Conservation (phyloP, 2,113 vertebrate genomes). For the Salvator merianae region DNA sequence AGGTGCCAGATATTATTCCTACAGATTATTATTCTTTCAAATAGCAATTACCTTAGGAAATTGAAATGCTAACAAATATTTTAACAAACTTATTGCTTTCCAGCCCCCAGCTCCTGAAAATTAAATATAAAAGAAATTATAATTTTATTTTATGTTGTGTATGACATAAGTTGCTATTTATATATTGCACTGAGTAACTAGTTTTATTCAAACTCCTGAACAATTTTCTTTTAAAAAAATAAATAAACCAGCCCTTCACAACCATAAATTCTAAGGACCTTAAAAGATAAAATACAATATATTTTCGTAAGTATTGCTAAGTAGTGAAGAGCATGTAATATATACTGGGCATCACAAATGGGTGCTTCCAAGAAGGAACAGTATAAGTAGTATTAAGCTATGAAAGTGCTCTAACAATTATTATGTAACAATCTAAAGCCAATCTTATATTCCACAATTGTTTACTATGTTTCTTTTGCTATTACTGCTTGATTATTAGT, state of each 20-base stretch:
- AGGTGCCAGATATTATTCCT: background rate
- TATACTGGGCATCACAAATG: background rate
- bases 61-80: background rate
- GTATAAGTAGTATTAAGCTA: background rate
- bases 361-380: background rate
- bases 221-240: background rate
- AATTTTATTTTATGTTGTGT: background rate
- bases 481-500: constrained; percentile 33
- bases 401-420: constrained; percentile 25
- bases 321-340: background rate
- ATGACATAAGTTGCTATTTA: background rate
- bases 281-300: background rate
- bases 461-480: constrained; percentile 28
- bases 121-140: background rate
- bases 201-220: background rate
- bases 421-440: constrained; percentile 40
- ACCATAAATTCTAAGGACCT: background rate
- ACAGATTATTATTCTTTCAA: constrained; percentile 3
- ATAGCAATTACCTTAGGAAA: constrained; percentile 3
- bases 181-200: background rate
- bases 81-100: background rate
- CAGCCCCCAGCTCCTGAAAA: background rate
- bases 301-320: background rate
- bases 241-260: background rate
- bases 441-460: constrained; percentile 15